phyloP scores from a whole-genome alignment of 2,113 vertebrate genomes.

The Erythrocebus patas region DNA sequence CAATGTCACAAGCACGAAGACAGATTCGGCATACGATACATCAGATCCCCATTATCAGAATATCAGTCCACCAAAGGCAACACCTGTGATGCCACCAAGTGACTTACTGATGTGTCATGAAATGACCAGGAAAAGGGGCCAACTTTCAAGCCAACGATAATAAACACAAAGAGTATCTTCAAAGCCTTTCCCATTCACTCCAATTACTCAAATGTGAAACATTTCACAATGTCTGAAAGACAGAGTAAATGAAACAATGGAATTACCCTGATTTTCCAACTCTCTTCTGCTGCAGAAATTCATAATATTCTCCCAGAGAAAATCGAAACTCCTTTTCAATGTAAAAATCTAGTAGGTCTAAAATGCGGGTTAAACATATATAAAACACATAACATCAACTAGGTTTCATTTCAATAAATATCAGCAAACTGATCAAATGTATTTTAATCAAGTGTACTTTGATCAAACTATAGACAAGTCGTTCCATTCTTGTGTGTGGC shows the following conservation, averaged over 20 bases:
- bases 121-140: constrained; percentile 37
- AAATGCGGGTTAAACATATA: neutral
- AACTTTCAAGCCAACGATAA: constrained; percentile 54
- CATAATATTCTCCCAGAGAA: neutral
- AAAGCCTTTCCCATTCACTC: constrained; percentile 51
- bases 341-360: neutral
- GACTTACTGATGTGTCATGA: constrained; percentile 24
- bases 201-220: constrained; percentile 46
- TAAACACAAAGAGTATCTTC: constrained; percentile 57
- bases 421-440: neutral
- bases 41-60: neutral
- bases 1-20: constrained; percentile 31
- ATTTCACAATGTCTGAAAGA: constrained; percentile 38
- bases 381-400: neutral
- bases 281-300: constrained; percentile 40
- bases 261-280: constrained; percentile 46
- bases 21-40: neutral
- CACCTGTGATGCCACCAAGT: constrained; percentile 37
- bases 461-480: neutral
- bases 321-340: neutral
- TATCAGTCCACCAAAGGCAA: neutral
- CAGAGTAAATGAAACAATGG: constrained; percentile 47
- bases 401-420: neutral
- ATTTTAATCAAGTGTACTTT: neutral
- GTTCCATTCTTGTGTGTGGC: neutral